Evolutionary conservation across 2,113 vertebrate species (phyloP).

Genomic region (Perognathus longimembris): DNA sequence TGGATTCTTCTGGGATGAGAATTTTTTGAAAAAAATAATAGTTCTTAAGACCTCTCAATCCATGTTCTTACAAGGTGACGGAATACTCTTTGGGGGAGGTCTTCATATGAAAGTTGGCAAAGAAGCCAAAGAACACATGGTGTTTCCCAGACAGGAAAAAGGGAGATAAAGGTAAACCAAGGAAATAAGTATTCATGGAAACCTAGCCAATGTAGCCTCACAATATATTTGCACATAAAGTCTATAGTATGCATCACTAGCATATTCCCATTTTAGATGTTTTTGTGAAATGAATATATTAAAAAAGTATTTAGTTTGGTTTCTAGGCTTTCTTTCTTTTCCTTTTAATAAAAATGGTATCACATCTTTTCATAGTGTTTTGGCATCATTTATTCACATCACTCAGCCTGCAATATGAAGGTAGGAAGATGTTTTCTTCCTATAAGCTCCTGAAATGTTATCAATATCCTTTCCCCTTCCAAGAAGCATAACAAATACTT

Average conservation of each 20-base stretch:
- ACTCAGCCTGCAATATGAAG: background rate
- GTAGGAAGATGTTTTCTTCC: background rate
- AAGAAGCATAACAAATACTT: slow-evolving; percentile 58
- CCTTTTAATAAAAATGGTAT: slow-evolving; percentile 53
- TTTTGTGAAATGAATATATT: background rate
- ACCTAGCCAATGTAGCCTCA: background rate
- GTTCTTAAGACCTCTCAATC: slow-evolving; percentile 7
- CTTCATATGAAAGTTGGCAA: slow-evolving; percentile 16
- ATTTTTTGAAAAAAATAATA: slow-evolving; percentile 17
- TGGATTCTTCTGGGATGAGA: background rate
- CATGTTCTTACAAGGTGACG: background rate
- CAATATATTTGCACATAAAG: slow-evolving; percentile 52
- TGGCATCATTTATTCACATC: background rate
- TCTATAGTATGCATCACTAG: background rate
- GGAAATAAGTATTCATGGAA: slow-evolving; percentile 35
- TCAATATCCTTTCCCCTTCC: background rate
- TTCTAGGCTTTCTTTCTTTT: slow-evolving; percentile 32
- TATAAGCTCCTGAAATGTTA: slow-evolving; percentile 49
- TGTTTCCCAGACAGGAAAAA: slow-evolving; percentile 30
- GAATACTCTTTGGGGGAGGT: background rate
- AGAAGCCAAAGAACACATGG: background rate
- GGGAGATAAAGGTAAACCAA: background rate
- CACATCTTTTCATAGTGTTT: slow-evolving; percentile 24
- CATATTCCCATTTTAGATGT: background rate
- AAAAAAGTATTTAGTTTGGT: background rate